phyloP scores from a whole-genome alignment of 2,888 invertebrate genomes.

The Mamestra brassicae region DNA sequence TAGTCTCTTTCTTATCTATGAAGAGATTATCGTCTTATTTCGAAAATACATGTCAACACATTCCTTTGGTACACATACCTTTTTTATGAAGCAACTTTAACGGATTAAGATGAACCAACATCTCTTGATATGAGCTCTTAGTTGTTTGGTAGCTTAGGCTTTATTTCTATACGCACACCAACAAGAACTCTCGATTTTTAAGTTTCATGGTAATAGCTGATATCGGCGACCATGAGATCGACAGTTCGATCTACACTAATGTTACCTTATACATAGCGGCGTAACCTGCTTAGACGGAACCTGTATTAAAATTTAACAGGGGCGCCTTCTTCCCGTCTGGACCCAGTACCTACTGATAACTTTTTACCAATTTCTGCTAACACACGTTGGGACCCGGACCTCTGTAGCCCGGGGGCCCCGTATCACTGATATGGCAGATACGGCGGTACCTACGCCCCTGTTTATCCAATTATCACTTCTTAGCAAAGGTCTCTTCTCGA shows the following conservation, averaged over 20 bases:
- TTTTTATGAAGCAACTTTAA: constrained; percentile 17
- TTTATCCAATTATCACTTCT: no score
- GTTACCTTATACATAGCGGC: neutral
- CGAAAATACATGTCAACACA: constrained; percentile 27
- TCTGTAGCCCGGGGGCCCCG: no score
- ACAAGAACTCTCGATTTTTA: neutral
- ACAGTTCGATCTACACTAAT: neutral
- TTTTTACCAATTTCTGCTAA: no score
- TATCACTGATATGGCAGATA: no score
- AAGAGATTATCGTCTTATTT: constrained; percentile 57
- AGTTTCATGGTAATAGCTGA: neutral
- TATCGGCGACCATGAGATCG: neutral
- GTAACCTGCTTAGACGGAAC: no score
- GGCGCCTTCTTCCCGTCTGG: no score
- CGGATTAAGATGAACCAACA: constrained; percentile 17
- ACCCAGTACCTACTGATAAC: no score
- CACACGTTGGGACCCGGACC: no score
- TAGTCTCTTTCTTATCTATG: constrained; percentile 45
- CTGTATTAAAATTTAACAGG: no score
- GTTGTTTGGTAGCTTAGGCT: neutral
- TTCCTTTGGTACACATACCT: constrained; percentile 46
- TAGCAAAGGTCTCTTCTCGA: neutral
- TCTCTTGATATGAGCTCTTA: constrained; percentile 18
- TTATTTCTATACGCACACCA: constrained; percentile 8
- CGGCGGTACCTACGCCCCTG: no score